phyloP scores from a whole-genome alignment of 2,797 vertebrate species.

The Sebastes hubbsi region DNA sequence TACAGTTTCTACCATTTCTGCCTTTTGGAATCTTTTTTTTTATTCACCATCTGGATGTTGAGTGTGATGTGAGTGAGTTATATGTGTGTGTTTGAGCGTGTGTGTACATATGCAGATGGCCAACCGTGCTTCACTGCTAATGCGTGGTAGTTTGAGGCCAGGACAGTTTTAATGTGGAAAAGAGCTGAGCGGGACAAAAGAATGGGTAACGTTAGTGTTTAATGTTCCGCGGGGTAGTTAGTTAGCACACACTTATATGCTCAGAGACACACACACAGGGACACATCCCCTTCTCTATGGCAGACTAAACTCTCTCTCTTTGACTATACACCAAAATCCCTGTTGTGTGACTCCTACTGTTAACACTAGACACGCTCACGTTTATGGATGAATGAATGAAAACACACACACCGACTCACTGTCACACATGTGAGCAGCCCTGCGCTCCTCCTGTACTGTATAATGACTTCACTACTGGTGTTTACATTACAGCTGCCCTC shows the following conservation, averaged over 20 bases:
- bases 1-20: slow-evolving; percentile 19
- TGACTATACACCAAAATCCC: slow-evolving; percentile 11
- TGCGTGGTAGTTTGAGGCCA: slow-evolving; percentile 52
- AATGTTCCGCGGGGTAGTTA: slow-evolving; percentile 64
- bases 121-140: slow-evolving; percentile 36
- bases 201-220: slow-evolving; percentile 57
- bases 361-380: slow-evolving; percentile 31
- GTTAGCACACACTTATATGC: not conserved
- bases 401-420: slow-evolving; percentile 11
- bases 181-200: slow-evolving; percentile 60
- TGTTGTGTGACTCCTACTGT: slow-evolving; percentile 43
- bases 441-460: slow-evolving; percentile 27
- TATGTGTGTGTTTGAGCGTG: slow-evolving; percentile 17
- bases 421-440: slow-evolving; percentile 5
- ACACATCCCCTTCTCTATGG: slow-evolving; percentile 41
- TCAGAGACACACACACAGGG: not conserved
- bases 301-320: slow-evolving; percentile 43
- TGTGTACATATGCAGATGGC: slow-evolving; percentile 47
- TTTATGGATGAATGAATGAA: slow-evolving; percentile 56
- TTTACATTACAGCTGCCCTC: slow-evolving; percentile 73
- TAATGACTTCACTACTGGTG: slow-evolving; percentile 62
- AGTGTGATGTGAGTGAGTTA: slow-evolving; percentile 26
- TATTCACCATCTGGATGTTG: slow-evolving; percentile 47
- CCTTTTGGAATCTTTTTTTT: slow-evolving; percentile 12
- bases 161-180: slow-evolving; percentile 69